phyloP scores from a whole-genome alignment of 2,888 invertebrate species.

The Cephus runcator region DNA sequence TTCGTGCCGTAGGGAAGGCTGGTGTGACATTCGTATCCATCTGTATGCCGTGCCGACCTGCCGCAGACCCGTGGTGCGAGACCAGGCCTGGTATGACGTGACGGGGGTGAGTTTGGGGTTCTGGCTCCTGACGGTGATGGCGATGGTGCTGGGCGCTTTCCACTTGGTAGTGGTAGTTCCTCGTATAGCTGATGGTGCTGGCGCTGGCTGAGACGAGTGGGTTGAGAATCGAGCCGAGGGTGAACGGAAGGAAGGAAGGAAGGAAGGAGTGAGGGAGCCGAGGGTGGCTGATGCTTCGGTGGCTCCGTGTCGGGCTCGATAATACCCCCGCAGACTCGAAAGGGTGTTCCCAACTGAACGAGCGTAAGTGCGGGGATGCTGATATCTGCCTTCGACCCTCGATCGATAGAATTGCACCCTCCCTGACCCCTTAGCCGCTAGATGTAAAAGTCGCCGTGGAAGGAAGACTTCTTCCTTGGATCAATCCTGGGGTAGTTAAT shows the following conservation, averaged over 20 bases:
- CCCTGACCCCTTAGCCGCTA: neutral
- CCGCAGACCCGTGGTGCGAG: constrained; percentile 25
- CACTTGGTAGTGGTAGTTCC: neutral
- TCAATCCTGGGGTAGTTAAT: neutral
- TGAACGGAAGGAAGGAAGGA: constrained; percentile 17
- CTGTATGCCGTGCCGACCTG: constrained; percentile 31
- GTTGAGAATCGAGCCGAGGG: constrained; percentile 27
- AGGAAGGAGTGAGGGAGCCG: neutral
- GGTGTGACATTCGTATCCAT: constrained; percentile 39
- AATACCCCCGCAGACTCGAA: constrained; percentile 43
- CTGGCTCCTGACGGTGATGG: neutral
- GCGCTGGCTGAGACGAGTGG: constrained; percentile 22
- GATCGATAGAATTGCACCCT: constrained; percentile 34
- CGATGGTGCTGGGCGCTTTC: neutral
- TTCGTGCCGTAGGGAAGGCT: constrained; percentile 9
- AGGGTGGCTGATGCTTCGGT: constrained; percentile 32
- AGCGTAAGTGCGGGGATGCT: constrained; percentile 32
- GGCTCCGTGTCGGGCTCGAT: constrained; percentile 45
- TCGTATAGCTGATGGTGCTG: neutral
- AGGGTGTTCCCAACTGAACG: constrained; percentile 36
- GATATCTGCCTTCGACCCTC: constrained; percentile 44
- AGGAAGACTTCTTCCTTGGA: neutral
- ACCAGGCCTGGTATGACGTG: constrained; percentile 30
- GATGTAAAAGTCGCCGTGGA: neutral
- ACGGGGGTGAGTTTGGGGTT: constrained; percentile 20